Base-by-base conservation (phyloP, 2,797 vertebrate genomes). In the Arctocebus calabarensis region DNA sequence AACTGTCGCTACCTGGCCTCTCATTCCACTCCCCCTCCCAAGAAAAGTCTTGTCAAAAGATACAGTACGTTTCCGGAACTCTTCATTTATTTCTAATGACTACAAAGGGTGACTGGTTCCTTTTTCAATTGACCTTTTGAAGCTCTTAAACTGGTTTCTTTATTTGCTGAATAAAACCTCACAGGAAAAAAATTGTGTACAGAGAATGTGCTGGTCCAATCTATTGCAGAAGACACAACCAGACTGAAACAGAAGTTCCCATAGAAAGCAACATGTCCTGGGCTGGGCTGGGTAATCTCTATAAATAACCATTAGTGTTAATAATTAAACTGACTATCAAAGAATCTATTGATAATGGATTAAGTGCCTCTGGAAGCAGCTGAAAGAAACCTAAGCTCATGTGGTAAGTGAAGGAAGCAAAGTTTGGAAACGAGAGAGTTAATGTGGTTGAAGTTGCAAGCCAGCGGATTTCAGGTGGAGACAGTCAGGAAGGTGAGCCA, bases 61-160 rank as follows among this genome's bases (percentile, higher is more conserved):
- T 84, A 8, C 5, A 73, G 48, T 82, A 74, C 43, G 23, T 73
- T 55, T 57, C 37, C 5, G 48, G 64, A 75, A 70, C 27, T 48
- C 40, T 78, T 85, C 62, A 87, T 70, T 94, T 74, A 68, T 77
- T 92, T 91, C 88, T 94, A 88, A 86, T 45, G n/a, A 68, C 55
- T 48, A 37, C 29, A 37, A 32, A 61, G 29, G 32, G 79, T 59
- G 64, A 32, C n/a, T 29, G 12, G 25, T 34, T 84, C 77, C 73
- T 94, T 95, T 95, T 88, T 20, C 62, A 92, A 34, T 34, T 94
- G 96, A 94, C 88, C 61, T 94, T 95, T 84, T 66, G 29, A 95
- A 95, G 94, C 52, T 55, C 79, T 92, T 91, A 75, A 94, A 97
- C 91, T 96, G 94, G 90, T 95, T 97, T 92, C 61, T 93, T 91